Base-by-base conservation (phyloP, 2,113 vertebrate species). In the Actenoides hombroni region DNA sequence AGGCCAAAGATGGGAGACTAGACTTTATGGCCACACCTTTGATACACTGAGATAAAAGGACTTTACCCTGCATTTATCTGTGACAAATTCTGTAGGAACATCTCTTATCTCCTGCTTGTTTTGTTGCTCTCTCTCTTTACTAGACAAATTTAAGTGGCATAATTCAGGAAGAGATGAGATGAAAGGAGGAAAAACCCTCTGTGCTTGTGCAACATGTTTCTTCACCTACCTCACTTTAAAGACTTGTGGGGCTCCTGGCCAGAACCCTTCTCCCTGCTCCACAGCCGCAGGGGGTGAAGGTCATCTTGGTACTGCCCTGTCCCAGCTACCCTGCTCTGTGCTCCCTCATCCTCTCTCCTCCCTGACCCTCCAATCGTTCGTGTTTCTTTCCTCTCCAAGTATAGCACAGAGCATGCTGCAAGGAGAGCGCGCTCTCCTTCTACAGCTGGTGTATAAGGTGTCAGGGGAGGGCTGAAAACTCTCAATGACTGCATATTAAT, bases 241-340 rank as follows among this genome's bases (percentile, higher is more conserved):
- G 53, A 18, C 8, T 11, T 39, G 24, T 12, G 39, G 53, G 18
- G 24, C 21, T 92, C 18, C 24, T 37, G 29, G 63, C 4, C 25
- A 59, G 42, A 37, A 12, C 24, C 13, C 31, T 76, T 59, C 40
- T 78, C 31, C 13, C 23, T 1, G 0, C 13, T 63, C 39, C 1
- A 1, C n/a, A 42, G 31, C 59, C 2, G 0, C 29, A 39, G 59
- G 51, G 46, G 69, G 9, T 31, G 16, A 42, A 26, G 46, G 42
- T 16, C 26, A 3, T 17, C 86, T 20, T 53, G 23, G 37, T 26
- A 29, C 37, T 1, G 3, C 37, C 31, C 54, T 57, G 35, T 35
- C 23, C 24, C 40, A 57, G 49, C 29, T 37, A 16, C 28, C 25
- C 49, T 0, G 5, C 49, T 28, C 44, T 1, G 0, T 0, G 3